Evolutionary conservation across 2,797 vertebrate genomes (phyloP).

Genomic region (Clarias fuscus): DNA sequence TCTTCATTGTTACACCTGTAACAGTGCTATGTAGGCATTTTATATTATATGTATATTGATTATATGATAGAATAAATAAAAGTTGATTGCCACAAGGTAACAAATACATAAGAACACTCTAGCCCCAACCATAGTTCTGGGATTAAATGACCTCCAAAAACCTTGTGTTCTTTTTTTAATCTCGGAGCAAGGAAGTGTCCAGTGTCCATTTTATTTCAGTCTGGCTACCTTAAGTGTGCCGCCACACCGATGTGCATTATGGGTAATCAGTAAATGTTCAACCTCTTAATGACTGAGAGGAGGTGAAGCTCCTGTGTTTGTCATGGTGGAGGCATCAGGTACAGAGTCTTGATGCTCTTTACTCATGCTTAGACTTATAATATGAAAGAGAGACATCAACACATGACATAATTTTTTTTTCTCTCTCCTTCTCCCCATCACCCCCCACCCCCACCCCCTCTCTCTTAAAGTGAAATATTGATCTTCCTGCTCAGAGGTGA

Average conservation of each 20-base stretch:
- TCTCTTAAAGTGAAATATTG: not conserved
- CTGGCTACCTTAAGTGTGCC: not conserved
- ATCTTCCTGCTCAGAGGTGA: not conserved
- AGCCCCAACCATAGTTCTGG: not conserved
- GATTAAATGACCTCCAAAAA: not conserved
- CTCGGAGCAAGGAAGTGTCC: not conserved
- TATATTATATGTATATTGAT: not conserved
- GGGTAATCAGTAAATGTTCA: not conserved
- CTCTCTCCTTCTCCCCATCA: not conserved
- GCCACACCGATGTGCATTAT: not conserved
- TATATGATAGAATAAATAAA: not conserved
- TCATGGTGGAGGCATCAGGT: not conserved
- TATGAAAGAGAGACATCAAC: conserved; percentile 3
- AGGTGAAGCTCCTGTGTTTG: not conserved
- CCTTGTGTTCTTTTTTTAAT: not conserved
- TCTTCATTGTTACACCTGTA: no score
- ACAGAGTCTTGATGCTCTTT: not conserved
- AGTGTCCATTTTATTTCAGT: not conserved
- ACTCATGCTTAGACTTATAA: not conserved
- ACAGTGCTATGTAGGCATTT: no score
- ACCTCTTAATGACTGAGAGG: not conserved
- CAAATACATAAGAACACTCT: not conserved
- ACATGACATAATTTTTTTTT: not conserved
- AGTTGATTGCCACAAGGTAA: not conserved
- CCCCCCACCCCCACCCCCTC: no score